phyloP scores from a whole-genome alignment of 2,113 vertebrate genomes.

The Neolamprologus variostigma region DNA sequence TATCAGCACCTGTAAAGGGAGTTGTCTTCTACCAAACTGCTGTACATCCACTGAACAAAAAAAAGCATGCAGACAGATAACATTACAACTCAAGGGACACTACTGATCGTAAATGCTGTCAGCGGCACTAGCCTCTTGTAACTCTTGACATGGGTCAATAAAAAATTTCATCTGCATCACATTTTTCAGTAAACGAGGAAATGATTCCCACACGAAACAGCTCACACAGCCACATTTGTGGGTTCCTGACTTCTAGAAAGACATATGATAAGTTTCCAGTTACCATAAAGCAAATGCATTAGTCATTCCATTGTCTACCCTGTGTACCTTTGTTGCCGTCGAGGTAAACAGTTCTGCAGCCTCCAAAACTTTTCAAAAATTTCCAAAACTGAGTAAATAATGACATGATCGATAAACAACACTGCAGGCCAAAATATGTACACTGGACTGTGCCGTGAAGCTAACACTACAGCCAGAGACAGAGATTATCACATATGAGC shows the following conservation, averaged over 20 bases:
- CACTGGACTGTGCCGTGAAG: not conserved
- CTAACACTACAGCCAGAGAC: not conserved
- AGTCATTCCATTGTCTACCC: not conserved
- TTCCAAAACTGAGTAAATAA: not conserved
- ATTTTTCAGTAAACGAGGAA: not conserved
- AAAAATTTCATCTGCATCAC: not conserved
- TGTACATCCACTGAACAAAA: not conserved
- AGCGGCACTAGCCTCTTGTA: not conserved
- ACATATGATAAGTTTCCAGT: not conserved
- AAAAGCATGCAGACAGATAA: not conserved
- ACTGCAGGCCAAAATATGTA: not conserved
- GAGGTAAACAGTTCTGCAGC: not conserved
- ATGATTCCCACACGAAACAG: not conserved
- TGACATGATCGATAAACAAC: not conserved
- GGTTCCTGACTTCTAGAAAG: not conserved
- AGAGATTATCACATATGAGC: not conserved
- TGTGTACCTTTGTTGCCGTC: not conserved
- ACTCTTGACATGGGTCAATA: not conserved
- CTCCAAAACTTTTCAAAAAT: not conserved
- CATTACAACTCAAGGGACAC: not conserved
- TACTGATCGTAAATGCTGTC: not conserved
- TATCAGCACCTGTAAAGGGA: not conserved
- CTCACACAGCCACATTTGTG: not conserved
- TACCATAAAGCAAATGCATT: not conserved
- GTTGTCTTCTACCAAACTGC: not conserved